These are phyloP conservation scores for Capromys pilorides DNA, from an alignment of 2,797 vertebrate species.

Conservation along the genomic window DNA sequence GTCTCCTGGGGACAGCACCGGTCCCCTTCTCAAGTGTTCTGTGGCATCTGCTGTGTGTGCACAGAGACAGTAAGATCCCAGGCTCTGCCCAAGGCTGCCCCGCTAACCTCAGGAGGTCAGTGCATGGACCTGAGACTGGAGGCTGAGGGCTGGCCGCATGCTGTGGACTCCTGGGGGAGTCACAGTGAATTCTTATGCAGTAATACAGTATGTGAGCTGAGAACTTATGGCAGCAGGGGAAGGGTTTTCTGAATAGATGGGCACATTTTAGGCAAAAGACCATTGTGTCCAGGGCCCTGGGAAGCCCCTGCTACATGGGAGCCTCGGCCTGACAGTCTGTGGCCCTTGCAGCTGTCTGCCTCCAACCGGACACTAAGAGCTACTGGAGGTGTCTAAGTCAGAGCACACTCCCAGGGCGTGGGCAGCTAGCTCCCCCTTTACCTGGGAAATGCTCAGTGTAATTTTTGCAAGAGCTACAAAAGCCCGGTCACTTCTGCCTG, in stretches of 20 bases:
- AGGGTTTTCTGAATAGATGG: background rate
- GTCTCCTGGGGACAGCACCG: background rate
- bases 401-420: background rate
- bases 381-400: background rate
- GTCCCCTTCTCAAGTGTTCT: background rate
- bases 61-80: background rate
- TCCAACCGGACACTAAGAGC: background rate
- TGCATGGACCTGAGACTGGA: background rate
- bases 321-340: background rate
- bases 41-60: background rate
- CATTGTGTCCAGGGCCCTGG: background rate
- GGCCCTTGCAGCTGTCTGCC: background rate
- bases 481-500: background rate
- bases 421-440: background rate
- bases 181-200: fast-evolving
- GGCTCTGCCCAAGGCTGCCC: background rate
- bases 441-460: background rate
- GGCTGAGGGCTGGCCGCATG: background rate
- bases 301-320: background rate
- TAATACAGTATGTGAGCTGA: background rate
- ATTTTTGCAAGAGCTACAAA: background rate
- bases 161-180: background rate
- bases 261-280: background rate
- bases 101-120: background rate
- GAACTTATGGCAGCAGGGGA: background rate